phyloP scores from a whole-genome alignment of 2,797 vertebrate genomes.

The Florisuga fusca region DNA sequence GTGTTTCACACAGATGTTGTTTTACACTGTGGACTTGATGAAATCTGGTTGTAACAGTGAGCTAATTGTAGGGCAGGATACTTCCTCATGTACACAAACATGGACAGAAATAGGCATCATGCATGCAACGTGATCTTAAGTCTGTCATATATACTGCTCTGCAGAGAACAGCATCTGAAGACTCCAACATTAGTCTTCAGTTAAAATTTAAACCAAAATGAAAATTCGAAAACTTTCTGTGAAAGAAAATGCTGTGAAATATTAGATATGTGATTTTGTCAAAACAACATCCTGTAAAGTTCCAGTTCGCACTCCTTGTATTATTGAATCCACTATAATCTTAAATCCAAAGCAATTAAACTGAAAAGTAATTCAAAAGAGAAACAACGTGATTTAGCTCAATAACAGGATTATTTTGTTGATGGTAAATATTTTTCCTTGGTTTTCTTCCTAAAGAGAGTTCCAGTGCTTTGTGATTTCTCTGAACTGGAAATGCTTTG shows the following conservation, averaged over 20 bases:
- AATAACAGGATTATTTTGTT: background rate
- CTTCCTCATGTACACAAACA: background rate
- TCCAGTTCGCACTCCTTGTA: background rate
- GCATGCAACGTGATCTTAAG: background rate
- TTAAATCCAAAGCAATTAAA: slow-evolving; percentile 14
- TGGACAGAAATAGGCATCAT: background rate
- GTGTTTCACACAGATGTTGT: background rate
- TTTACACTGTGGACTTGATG: background rate
- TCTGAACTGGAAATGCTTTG: background rate
- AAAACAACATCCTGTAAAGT: slow-evolving; percentile 4
- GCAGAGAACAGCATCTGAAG: background rate
- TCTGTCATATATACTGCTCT: background rate
- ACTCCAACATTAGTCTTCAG: background rate
- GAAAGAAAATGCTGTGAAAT: background rate
- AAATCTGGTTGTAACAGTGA: background rate
- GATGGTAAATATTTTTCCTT: background rate
- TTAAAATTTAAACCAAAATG: slow-evolving; percentile 27
- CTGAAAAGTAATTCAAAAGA: slow-evolving; percentile 8
- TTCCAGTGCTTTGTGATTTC: background rate
- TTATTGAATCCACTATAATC: background rate
- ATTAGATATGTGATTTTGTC: slow-evolving; percentile 43
- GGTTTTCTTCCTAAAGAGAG: background rate
- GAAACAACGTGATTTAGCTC: background rate
- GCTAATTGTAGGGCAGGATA: background rate
- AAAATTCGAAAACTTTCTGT: background rate